Base-by-base conservation (phyloP, 1,140 invertebrate species). In the Diorhabda sublineata region DNA sequence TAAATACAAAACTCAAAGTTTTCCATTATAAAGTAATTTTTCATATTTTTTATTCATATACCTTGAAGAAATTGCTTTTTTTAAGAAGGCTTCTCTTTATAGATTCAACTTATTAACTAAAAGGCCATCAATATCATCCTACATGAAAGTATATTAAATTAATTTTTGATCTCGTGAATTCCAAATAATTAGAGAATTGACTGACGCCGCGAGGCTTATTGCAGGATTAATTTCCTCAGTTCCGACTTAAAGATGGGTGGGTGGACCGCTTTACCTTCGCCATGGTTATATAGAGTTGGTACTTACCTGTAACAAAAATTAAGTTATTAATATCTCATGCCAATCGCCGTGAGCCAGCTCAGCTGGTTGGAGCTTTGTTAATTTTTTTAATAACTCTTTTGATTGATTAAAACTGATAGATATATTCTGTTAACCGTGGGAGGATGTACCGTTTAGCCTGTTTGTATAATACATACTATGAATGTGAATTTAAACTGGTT, bases 251-350 rank as follows among this genome's bases (percentile, higher is more conserved):
- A 26, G 26, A 26, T n/a, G 47, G 47, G 47, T 52, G 47, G 47
- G 47, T 52, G 47, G 3, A 52, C 47, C 47, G 47, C 47, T 52
- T 52, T 52, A 52, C 47, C 47, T 52, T 52, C n/a, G 4, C 26
- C 26, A 52, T n/a, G 47, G 47, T 8, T 52, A n/a, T 6, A 52
- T 52, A n/a, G 4, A 52, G 47, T 52, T 52, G 47, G 6, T 52
- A 52, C 47, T 52, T 52, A 52, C 47, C 47, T 52, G 47, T 52
- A 52, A 52, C 26, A 52, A 52, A 52, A 52, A 52, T 52, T 52
- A 52, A 52, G 47, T 52, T 52, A 52, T 52, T 52, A 52, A 52
- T 52, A 52, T 52, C 47, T 52, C 6, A 8, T 52, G 47, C 47
- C 47, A 4, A 52, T 52, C 47, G 47, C 47, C 47, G 6, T 52